A percentile compares a stretch with the other conserved stretches of the same genome.
Conservation (phyloP, 1,140 invertebrate species). For the Cyrtorhinus lividipennis region DNA sequence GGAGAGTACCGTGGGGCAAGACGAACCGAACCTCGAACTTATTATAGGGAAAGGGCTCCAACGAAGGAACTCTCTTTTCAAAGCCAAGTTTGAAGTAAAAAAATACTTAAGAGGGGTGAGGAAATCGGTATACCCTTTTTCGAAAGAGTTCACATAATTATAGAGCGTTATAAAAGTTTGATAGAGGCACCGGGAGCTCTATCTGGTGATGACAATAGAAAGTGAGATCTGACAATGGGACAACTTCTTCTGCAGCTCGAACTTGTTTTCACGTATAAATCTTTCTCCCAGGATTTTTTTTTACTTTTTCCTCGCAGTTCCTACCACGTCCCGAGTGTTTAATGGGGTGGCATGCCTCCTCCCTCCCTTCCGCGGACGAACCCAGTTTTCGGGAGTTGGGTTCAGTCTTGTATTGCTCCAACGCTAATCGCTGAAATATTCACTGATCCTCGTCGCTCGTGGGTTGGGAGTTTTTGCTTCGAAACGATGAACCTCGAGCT, state of each 20-base stretch:
- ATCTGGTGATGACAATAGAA: neutral
- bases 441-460: slow-evolving; percentile 7
- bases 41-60: neutral
- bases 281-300: neutral
- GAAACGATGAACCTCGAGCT: neutral
- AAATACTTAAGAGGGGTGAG: neutral
- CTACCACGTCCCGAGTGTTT: neutral
- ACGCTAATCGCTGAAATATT: slow-evolving; percentile 8
- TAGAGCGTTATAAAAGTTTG: slow-evolving; percentile 8
- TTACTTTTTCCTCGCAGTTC: neutral
- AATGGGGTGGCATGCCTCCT: neutral
- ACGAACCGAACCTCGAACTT: neutral
- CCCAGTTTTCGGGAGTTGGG: neutral
- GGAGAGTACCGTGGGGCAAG: neutral
- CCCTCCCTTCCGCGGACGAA: neutral
- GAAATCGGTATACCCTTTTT: neutral
- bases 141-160: neutral
- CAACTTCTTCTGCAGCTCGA: neutral
- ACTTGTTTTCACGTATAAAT: slow-evolving; percentile 10
- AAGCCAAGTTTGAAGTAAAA: neutral
- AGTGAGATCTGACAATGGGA: slow-evolving; percentile 8
- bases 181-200: slow-evolving; percentile 4
- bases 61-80: neutral
- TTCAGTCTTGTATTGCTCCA: neutral
- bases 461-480: neutral